These are phyloP conservation scores for Diachasmimorpha longicaudata DNA, from an alignment of 1,140 invertebrate genomes.

Conservation along the genomic window DNA sequence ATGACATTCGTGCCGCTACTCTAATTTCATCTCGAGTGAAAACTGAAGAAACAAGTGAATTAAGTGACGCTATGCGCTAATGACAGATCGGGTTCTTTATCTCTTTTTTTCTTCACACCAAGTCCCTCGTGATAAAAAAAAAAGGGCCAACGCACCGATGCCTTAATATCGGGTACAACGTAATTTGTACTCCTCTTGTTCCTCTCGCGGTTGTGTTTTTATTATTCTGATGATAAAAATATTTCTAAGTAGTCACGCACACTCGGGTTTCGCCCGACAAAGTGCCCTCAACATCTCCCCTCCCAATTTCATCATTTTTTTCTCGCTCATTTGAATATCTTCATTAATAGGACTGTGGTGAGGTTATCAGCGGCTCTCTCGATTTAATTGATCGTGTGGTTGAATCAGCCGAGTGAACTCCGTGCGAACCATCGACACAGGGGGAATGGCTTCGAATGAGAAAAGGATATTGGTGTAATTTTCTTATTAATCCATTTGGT, in stretches of 20 bases:
- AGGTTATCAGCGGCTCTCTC: slow-evolving; percentile 21
- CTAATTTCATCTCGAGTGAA: slow-evolving; percentile 57
- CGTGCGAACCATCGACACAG: not conserved
- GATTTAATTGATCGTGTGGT: not conserved
- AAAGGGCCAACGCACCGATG: not conserved
- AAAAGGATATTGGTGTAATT: not conserved
- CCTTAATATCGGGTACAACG: not conserved
- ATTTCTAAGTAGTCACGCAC: not conserved
- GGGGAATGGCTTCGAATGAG: not conserved
- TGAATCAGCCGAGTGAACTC: not conserved
- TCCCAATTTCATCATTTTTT: slow-evolving; percentile 33
- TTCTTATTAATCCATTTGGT: not conserved
- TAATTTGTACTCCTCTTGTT: not conserved
- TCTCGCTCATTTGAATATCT: slow-evolving; percentile 58
- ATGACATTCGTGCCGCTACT: slow-evolving; percentile 51
- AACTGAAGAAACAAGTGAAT: slow-evolving; percentile 60
- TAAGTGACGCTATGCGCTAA: slow-evolving; percentile 46
- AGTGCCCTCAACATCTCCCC: not conserved
- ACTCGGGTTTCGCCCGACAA: not conserved
- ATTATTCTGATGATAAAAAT: not conserved
- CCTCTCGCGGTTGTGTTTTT: not conserved
- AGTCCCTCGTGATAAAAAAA: not conserved
- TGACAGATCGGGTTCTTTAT: slow-evolving; percentile 52
- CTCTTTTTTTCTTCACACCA: slow-evolving; percentile 8
- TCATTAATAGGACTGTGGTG: slow-evolving; percentile 51